Evolutionary conservation across 2,888 invertebrate species (phyloP), one percentile per base, ranked within the genome.

Genomic region (Hermaeophaga mercurialis): DNA sequence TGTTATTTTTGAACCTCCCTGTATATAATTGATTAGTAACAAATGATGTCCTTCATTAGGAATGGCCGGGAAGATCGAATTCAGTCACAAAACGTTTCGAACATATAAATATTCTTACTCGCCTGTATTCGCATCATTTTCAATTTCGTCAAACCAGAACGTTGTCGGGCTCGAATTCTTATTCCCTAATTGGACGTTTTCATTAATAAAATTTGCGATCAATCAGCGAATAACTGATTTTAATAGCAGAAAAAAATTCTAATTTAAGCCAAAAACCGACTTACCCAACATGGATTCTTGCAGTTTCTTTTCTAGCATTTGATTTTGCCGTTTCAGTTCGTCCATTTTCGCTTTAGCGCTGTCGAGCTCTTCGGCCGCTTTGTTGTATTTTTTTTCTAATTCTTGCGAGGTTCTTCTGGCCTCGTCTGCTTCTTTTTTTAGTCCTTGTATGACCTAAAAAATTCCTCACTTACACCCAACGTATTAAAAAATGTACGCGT

Each of bases 341-440:
- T 93, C 93, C 66, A 91, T 78, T 72, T 91, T 90, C 53, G 85
- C 83, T 70, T 87, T 85, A 0, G 87, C 85, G 49, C 84, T 83
- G 68, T 92, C 91, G 66, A 91, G 80, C 73, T 90, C 85, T 71
- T 90, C 90, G 8, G 88, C 87, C 0, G 88, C 86, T 63, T 85
- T 82, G 56, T 88, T 84, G 73, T 87, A 92, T 74, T 90, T 89
- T 71, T 86, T 87, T 70, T 94, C 91, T 67, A 91, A 81, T 70
- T 89, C 88, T 71, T 92, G 90, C 0, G 90, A 88, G 6, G 86
- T 86, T 70, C 88, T 88, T 67, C 89, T 86, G 0, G 91, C 88
- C 67, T 88, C 86, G 44, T 88, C 87, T 0, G 88, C 88, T 75
- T 91, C 91, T 67, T 84, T 80, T 75, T 89, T 90, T 46, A 92